Evolutionary conservation across 2,113 vertebrate genomes (phyloP).

Genomic region (Glaucidium brasilianum): DNA sequence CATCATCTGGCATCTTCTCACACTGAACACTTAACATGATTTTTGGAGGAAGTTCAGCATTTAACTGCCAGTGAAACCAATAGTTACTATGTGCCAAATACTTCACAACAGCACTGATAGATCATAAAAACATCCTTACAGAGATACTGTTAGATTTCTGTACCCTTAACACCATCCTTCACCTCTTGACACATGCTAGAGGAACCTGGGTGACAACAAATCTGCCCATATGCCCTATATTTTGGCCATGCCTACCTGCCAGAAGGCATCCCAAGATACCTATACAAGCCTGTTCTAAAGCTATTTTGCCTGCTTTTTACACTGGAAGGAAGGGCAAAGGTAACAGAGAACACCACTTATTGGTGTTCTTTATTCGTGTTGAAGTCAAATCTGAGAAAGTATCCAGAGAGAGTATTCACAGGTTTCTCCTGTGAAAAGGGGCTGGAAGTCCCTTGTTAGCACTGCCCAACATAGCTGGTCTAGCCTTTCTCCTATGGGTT

Average conservation of each 20-base stretch:
- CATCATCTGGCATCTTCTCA: not conserved
- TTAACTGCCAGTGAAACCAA: not conserved
- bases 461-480: fast-evolving
- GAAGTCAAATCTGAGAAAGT: not conserved
- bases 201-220: not conserved
- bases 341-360: not conserved
- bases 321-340: not conserved
- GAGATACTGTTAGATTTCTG: not conserved
- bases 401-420: not conserved
- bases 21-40: not conserved
- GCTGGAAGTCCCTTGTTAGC: not conserved
- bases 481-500: not conserved
- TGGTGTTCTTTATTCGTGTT: not conserved
- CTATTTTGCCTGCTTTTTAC: not conserved
- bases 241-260: not conserved
- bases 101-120: not conserved
- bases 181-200: not conserved
- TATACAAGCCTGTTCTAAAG: not conserved
- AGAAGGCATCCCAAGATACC: not conserved
- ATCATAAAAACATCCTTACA: not conserved
- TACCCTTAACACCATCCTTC: not conserved
- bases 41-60: not conserved
- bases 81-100: not conserved
- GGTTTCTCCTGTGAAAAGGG: not conserved
- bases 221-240: not conserved